A percentile compares a stretch with the other conserved stretches of the same genome.
Evolutionary conservation across 2,888 invertebrate genomes (phyloP).

Genomic region (Argyra leucocephala): DNA sequence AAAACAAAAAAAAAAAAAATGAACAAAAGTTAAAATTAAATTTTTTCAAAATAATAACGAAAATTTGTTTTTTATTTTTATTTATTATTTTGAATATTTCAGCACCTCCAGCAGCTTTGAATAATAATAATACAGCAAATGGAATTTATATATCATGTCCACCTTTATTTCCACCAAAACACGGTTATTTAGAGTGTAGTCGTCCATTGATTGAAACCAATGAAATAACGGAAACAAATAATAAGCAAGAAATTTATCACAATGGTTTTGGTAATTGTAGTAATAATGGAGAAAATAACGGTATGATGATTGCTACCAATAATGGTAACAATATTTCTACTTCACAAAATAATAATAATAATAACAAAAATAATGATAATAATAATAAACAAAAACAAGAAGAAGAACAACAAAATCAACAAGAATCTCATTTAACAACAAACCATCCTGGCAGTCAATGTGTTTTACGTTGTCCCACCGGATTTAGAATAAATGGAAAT

Average conservation of each 20-base stretch:
- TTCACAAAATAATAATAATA: slow-evolving; percentile 1
- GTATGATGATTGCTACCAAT: no score
- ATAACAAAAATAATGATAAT: not conserved
- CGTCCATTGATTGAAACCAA: slow-evolving; percentile 29
- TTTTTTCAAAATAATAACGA: no score
- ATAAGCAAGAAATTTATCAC: no score
- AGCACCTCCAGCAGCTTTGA: not conserved
- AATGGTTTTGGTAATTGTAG: slow-evolving; percentile 9
- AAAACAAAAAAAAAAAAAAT: no score
- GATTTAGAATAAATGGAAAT: slow-evolving; percentile 40
- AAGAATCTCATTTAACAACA: slow-evolving; percentile 32
- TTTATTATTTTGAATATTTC: not conserved
- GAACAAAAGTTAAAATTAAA: no score
- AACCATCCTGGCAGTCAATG: slow-evolving; percentile 47
- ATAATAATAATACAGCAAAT: not conserved
- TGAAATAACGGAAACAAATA: not conserved
- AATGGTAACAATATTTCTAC: not conserved
- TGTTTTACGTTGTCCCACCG: slow-evolving; percentile 42
- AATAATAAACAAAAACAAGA: not conserved
- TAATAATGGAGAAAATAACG: slow-evolving; percentile 8
- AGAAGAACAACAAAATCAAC: slow-evolving; percentile 9
- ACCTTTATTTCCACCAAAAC: slow-evolving; percentile 42
- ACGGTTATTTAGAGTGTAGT: slow-evolving; percentile 45
- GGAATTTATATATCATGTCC: slow-evolving; percentile 36
- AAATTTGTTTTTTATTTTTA: no score